Percentiles rank a stretch among this genome's conserved stretches.
Evolutionary conservation across 2,113 vertebrate species (phyloP).

Genomic region (Cygnus buccinator): DNA sequence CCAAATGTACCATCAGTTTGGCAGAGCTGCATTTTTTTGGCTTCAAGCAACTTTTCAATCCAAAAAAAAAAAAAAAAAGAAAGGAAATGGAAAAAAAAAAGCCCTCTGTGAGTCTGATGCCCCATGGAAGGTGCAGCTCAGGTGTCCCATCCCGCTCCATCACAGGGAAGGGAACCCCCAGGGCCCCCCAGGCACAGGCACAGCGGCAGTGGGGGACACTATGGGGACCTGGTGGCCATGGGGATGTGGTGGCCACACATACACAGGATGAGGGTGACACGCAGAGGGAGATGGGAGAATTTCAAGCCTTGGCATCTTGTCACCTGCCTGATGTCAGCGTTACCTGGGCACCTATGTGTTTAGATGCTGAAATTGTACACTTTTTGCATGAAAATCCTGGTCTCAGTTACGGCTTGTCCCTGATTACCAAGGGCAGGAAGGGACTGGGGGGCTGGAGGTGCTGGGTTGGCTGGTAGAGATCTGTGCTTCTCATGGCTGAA

Average conservation of each 20-base stretch:
- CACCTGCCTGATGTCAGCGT: background rate
- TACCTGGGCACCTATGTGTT: background rate
- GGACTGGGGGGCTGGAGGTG: rapidly evolving
- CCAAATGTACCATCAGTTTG: background rate
- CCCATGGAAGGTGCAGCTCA: background rate
- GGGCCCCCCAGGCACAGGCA: background rate
- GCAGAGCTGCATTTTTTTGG: background rate
- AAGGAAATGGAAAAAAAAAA: background rate
- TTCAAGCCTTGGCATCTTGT: background rate
- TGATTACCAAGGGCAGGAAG: background rate
- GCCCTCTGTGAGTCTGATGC: background rate
- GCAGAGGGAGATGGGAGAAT: conserved; percentile 45
- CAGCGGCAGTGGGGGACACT: background rate
- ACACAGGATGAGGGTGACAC: conserved; percentile 19
- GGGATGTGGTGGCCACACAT: background rate
- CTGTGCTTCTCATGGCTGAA: conserved; percentile 33
- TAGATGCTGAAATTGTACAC: background rate
- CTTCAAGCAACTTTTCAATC: background rate
- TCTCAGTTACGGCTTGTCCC: background rate
- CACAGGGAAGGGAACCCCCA: background rate
- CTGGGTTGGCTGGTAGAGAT: background rate
- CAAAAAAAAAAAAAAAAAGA: too few species aligned
- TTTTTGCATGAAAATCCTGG: background rate
- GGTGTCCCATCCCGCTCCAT: background rate
- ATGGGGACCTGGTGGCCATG: background rate